phyloP scores from a whole-genome alignment of 2,113 vertebrate species.

The Arvicanthis niloticus region DNA sequence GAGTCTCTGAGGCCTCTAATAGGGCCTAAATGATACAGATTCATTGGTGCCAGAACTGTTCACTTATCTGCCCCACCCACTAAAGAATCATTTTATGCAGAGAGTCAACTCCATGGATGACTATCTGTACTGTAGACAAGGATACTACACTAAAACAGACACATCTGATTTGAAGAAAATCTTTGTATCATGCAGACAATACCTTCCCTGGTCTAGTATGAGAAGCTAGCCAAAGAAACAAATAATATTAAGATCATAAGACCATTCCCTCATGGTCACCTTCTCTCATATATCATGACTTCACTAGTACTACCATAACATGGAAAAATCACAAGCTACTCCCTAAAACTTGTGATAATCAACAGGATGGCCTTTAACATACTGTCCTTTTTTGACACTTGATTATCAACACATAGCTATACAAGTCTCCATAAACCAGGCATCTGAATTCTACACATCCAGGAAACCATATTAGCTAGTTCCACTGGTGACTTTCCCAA shows the following conservation, averaged over 20 bases:
- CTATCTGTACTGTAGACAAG: neutral
- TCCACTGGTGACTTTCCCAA: constrained; percentile 33
- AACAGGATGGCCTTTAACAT: neutral
- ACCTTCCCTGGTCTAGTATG: neutral
- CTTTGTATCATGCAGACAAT: neutral
- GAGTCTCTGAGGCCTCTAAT: neutral
- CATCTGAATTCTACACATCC: neutral
- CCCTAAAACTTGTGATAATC: constrained; percentile 15
- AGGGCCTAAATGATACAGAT: constrained; percentile 27
- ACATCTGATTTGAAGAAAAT: constrained; percentile 22
- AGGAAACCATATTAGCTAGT: neutral
- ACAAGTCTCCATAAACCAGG: constrained; percentile 22
- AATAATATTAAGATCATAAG: neutral
- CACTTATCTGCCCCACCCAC: neutral
- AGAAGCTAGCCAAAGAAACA: constrained; percentile 58
- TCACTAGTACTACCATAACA: neutral
- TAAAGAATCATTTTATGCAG: neutral
- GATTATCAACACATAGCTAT: neutral
- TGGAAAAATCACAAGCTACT: constrained; percentile 20
- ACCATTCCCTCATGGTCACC: neutral
- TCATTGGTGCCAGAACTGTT: constrained; percentile 32
- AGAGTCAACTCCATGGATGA: constrained; percentile 40
- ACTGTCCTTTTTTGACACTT: constrained; percentile 53
- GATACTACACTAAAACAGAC: neutral
- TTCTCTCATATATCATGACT: constrained; percentile 25